phyloP scores from a whole-genome alignment of 2,113 vertebrate genomes.

The Dromiciops gliroides region DNA sequence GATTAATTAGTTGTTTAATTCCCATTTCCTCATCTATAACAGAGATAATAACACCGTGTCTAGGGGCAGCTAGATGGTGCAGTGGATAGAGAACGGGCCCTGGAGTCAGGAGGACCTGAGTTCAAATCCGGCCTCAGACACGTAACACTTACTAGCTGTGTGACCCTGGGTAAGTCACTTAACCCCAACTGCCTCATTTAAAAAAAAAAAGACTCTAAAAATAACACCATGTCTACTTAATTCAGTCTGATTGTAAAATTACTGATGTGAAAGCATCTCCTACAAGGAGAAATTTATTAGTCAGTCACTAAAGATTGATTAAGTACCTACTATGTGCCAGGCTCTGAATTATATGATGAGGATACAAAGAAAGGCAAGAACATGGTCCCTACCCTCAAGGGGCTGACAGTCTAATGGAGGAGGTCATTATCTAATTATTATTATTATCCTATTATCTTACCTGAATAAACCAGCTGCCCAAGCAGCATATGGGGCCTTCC shows the following conservation, averaged over 20 bases:
- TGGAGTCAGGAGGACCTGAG: too few species aligned
- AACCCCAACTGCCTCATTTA: too few species aligned
- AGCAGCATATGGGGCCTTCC: background rate
- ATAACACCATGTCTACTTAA: background rate
- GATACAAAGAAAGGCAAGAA: background rate
- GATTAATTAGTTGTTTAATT: background rate
- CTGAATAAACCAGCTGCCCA: background rate
- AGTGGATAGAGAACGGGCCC: too few species aligned
- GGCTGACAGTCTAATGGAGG: background rate
- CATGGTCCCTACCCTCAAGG: background rate
- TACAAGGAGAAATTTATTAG: background rate
- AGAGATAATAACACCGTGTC: background rate
- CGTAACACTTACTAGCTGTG: too few species aligned
- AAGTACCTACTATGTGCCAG: background rate
- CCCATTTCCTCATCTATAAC: background rate
- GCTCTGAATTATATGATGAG: background rate
- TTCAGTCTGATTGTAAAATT: background rate
- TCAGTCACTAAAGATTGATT: background rate
- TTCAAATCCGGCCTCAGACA: too few species aligned
- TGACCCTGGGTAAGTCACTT: too few species aligned
- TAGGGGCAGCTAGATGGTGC: too few species aligned
- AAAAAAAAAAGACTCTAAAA: too few species aligned
- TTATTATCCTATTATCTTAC: background rate
- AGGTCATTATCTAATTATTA: background rate
- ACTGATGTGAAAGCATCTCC: background rate